Conservation (phyloP, 1,140 invertebrate genomes). For the Anoplolepis gracilipes region DNA sequence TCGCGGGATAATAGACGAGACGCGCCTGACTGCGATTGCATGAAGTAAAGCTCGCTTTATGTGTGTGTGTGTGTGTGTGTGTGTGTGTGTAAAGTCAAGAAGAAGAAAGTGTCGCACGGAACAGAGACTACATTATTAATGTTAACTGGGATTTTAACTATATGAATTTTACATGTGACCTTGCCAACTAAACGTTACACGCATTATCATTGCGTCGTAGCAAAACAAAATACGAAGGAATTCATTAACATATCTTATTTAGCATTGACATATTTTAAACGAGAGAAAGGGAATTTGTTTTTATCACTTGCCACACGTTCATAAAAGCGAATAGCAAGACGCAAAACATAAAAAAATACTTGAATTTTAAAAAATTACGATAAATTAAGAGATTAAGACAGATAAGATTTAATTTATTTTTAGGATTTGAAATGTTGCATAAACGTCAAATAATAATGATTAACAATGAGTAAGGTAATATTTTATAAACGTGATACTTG, state of each 20-base stretch:
- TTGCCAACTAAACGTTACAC: not conserved
- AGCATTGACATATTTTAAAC: not conserved
- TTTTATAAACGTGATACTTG: not conserved
- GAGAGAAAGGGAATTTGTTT: not conserved
- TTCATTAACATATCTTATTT: not conserved
- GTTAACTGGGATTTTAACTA: not conserved
- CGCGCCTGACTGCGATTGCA: slow-evolving; percentile 46
- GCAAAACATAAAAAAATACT: not conserved
- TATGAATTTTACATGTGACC: not conserved
- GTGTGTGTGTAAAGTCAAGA: slow-evolving; percentile 42
- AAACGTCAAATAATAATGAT: not conserved
- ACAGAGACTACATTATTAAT: slow-evolving; percentile 8
- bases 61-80: too few relatives aligned
- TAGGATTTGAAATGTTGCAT: not conserved
- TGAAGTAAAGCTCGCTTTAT: slow-evolving; percentile 46
- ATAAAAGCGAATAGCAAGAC: not conserved
- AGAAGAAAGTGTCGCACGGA: not conserved
- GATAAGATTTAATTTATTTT: too few relatives aligned
- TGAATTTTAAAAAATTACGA: not conserved
- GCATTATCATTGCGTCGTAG: not conserved
- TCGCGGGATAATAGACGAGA: slow-evolving; percentile 69
- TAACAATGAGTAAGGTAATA: not conserved
- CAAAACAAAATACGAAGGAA: not conserved
- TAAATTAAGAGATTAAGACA: too few relatives aligned
- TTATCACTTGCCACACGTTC: not conserved